phyloP scores from a whole-genome alignment of 2,113 vertebrate species.

The Cinclus mexicanus region DNA sequence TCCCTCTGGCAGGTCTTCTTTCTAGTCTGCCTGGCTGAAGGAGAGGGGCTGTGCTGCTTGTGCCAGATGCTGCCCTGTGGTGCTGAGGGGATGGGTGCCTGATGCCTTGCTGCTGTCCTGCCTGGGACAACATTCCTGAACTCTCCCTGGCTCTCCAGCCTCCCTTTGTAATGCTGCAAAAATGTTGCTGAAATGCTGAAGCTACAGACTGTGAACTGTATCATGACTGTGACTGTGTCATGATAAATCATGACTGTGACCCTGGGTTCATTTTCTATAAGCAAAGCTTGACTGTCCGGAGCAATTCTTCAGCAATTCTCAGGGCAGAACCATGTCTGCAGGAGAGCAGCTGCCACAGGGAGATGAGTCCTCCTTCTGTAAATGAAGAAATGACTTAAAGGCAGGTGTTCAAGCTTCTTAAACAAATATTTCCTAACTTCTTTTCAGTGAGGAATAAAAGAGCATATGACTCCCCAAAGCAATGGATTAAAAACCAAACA shows the following conservation, averaged over 20 bases:
- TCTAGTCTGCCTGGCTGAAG: neutral
- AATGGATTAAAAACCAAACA: neutral
- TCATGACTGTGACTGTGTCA: too few species aligned
- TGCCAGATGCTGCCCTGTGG: neutral
- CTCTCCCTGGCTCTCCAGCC: neutral
- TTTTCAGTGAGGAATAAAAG: neutral
- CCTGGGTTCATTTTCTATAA: neutral
- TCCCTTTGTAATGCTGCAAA: neutral
- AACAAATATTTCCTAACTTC: slow-evolving; percentile 25
- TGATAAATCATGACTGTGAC: neutral
- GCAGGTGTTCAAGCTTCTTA: neutral
- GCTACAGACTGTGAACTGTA: neutral
- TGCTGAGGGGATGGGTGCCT: neutral
- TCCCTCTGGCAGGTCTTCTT: neutral
- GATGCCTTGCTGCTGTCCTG: neutral
- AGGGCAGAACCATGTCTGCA: neutral
- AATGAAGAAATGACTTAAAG: neutral
- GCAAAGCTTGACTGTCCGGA: neutral
- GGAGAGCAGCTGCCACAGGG: neutral
- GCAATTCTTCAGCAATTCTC: neutral
- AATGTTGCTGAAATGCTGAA: neutral
- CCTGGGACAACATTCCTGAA: neutral
- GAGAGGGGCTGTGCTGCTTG: accelerated
- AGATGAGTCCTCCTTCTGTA: neutral
- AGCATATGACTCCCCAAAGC: neutral